These are phyloP conservation scores for Chrysolina americana DNA, from an alignment of 2,888 invertebrate species.

Conservation along the genomic window DNA sequence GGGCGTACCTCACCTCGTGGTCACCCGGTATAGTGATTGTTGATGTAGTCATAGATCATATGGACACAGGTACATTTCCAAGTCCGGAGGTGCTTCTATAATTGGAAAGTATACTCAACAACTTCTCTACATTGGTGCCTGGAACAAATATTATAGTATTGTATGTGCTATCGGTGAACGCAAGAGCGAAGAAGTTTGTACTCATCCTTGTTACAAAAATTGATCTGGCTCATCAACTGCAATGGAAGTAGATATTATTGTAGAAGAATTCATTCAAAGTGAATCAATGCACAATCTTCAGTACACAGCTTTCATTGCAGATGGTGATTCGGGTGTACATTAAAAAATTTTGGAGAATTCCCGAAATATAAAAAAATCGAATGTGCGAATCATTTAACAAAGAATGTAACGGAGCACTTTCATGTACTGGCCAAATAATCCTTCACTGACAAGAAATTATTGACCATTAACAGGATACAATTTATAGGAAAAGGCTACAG, in stretches of 20 bases:
- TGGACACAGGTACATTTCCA: too few species aligned
- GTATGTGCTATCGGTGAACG: neutral
- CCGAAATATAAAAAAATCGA: constrained; percentile 23
- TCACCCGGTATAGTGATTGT: too few species aligned
- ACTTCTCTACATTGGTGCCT: neutral
- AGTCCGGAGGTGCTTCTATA: constrained; percentile 8
- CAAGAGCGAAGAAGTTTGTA: neutral
- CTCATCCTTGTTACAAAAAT: constrained; percentile 16
- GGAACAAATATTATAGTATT: constrained; percentile 22
- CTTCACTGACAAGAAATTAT: neutral
- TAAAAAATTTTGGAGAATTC: constrained; percentile 21
- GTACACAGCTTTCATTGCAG: constrained; percentile 20
- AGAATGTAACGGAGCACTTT: constrained; percentile 18
- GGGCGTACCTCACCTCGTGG: too few species aligned
- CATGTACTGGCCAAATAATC: neutral
- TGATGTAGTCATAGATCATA: too few species aligned
- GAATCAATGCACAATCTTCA: constrained; percentile 26
- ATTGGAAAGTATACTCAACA: constrained; percentile 8
- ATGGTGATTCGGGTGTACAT: constrained; percentile 25
- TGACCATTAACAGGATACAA: neutral
- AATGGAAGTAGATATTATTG: constrained; percentile 25
- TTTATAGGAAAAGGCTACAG: constrained; percentile 1
- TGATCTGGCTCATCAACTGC: constrained; percentile 13
- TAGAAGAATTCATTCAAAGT: constrained; percentile 1
- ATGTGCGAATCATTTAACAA: constrained; percentile 19